Percentiles rank a stretch among this genome's conserved stretches.
Conservation (phyloP, 2,888 invertebrate species). For the Drosophila pseudotakahashii region DNA sequence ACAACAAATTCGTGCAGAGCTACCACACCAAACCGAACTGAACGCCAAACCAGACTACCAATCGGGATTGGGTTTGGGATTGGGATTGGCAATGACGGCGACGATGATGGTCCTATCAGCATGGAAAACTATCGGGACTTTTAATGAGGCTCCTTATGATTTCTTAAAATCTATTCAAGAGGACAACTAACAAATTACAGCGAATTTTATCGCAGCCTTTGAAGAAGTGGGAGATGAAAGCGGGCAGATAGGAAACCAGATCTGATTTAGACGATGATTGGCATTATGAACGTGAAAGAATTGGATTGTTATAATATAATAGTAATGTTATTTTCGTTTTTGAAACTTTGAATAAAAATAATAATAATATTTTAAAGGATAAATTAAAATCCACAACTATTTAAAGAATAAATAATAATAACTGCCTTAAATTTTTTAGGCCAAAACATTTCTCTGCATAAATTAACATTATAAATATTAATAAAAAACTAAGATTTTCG, state of each 20-base stretch:
- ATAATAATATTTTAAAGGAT: too few relatives aligned
- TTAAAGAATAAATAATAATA: not conserved
- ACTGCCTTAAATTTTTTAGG: too few relatives aligned
- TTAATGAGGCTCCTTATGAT: constrained; percentile 71
- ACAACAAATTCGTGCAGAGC: constrained; percentile 71
- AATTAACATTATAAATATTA: not conserved
- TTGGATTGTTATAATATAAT: not conserved
- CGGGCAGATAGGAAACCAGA: constrained; percentile 5
- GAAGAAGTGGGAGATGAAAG: constrained; percentile 8
- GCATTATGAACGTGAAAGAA: not conserved
- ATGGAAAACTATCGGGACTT: constrained; percentile 48
- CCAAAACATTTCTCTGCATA: not conserved
- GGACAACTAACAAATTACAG: constrained; percentile 79
- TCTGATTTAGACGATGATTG: not conserved
- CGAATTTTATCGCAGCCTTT: constrained; percentile 46
- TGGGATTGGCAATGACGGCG: constrained; percentile 14
- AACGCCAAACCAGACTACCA: constrained; percentile 6
- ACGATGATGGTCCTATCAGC: constrained; percentile 41
- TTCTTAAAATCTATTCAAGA: constrained; percentile 69
- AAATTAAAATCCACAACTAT: too few relatives aligned
- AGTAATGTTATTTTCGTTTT: not conserved
- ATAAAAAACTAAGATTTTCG: constrained; percentile 6
- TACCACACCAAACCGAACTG: constrained; percentile 33
- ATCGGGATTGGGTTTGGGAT: constrained; percentile 7
- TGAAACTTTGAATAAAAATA: not conserved